These are phyloP conservation scores for Kradibia gibbosae DNA, from an alignment of 1,140 invertebrate species.

Conservation along the genomic window DNA sequence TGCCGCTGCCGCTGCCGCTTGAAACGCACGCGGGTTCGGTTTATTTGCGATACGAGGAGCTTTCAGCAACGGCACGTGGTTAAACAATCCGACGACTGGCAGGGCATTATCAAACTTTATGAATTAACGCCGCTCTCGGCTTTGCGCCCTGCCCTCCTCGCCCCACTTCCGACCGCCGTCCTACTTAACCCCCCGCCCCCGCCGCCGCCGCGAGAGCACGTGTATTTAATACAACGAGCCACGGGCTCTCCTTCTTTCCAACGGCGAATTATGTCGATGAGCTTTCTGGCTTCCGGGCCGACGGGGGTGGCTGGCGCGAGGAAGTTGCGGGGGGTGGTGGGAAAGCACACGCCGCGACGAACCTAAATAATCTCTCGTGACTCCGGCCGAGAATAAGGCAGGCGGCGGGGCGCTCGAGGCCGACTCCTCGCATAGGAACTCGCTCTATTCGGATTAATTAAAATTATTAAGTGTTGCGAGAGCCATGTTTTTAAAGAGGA, in stretches of 20 bases:
- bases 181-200: too few relatives aligned
- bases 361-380: neutral
- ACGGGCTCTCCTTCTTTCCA: neutral
- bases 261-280: neutral
- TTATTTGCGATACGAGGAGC: neutral
- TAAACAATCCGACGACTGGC: neutral
- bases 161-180: too few relatives aligned
- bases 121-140: neutral
- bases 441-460: slow-evolving; percentile 46
- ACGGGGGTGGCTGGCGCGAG: too few relatives aligned
- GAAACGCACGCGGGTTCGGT: neutral
- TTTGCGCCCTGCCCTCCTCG: neutral
- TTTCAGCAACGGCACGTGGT: neutral
- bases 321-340: neutral
- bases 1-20: too few relatives aligned
- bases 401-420: neutral
- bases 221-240: too few relatives aligned
- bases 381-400: neutral
- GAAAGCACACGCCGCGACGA: neutral
- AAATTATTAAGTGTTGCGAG: slow-evolving; percentile 46
- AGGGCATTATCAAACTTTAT: neutral
- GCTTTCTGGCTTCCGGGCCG: neutral
- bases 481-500: slow-evolving; percentile 41
- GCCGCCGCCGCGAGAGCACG: too few relatives aligned
- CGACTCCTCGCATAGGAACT: neutral